A percentile compares a stretch with the other conserved stretches of the same genome.
Evolutionary conservation across 53 echinoderm and acorn worm species (phyloP).

Genomic region (Antedon mediterranea): DNA sequence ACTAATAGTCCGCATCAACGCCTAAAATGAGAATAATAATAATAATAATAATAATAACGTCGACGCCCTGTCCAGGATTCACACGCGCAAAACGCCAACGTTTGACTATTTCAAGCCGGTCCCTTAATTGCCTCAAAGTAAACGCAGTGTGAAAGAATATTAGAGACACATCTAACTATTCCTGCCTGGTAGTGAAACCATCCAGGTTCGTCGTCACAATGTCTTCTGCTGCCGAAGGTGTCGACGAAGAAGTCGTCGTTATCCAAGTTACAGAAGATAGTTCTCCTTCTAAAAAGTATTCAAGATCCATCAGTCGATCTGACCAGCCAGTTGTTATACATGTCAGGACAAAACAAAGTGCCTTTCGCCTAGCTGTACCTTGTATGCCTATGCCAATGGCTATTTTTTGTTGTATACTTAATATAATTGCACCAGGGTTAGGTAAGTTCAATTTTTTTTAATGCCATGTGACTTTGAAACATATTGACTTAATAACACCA

Average conservation of each 20-base stretch:
- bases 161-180: not conserved
- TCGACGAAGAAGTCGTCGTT: not conserved
- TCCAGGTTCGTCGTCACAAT: not conserved
- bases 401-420: constrained; percentile 66
- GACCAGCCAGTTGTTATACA: constrained; percentile 48
- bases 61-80: no score
- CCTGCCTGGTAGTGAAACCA: not conserved
- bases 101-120: not conserved
- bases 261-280: not conserved
- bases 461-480: no score
- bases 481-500: no score
- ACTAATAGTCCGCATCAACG: no score
- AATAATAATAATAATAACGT: no score
- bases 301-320: not conserved
- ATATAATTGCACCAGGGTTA: constrained; percentile 67
- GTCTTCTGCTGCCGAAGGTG: not conserved
- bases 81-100: no score
- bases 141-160: not conserved
- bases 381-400: constrained; percentile 88
- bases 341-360: constrained; percentile 79
- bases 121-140: not conserved
- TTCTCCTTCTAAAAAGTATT: not conserved
- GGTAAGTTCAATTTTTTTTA: no score
- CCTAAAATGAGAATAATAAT: no score
- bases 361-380: constrained; percentile 73